These are phyloP conservation scores for Melieria omissa DNA, from an alignment of 2,888 invertebrate genomes.

Conservation along the genomic window DNA sequence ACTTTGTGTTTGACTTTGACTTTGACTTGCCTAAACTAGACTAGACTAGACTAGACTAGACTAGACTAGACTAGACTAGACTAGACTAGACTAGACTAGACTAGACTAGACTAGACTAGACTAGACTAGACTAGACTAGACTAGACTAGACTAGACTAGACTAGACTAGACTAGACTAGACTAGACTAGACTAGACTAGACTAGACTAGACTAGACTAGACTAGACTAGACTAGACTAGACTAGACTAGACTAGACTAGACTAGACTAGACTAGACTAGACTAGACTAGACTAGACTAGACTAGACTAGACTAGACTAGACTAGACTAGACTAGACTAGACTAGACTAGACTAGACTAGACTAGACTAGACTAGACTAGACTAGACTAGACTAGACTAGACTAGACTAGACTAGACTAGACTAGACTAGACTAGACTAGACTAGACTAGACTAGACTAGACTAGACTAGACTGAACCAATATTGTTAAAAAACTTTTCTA, in stretches of 20 bases:
- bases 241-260: not conserved
- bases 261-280: not conserved
- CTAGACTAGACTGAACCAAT: not conserved
- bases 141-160: conserved; percentile 2
- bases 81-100: no score
- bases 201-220: not conserved
- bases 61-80: no score
- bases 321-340: not conserved
- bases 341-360: not conserved
- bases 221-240: not conserved
- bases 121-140: no score
- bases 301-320: not conserved
- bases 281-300: conserved; percentile 1
- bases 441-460: not conserved
- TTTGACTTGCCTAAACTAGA: no score
- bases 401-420: conserved; percentile 1
- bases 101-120: no score
- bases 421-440: not conserved
- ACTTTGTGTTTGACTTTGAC: no score
- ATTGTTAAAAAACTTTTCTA: no score
- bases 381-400: not conserved
- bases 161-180: not conserved
- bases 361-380: not conserved
- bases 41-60: no score
- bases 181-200: not conserved